Conservation (phyloP, 1,140 invertebrate genomes). For the Theocolax elegans region DNA sequence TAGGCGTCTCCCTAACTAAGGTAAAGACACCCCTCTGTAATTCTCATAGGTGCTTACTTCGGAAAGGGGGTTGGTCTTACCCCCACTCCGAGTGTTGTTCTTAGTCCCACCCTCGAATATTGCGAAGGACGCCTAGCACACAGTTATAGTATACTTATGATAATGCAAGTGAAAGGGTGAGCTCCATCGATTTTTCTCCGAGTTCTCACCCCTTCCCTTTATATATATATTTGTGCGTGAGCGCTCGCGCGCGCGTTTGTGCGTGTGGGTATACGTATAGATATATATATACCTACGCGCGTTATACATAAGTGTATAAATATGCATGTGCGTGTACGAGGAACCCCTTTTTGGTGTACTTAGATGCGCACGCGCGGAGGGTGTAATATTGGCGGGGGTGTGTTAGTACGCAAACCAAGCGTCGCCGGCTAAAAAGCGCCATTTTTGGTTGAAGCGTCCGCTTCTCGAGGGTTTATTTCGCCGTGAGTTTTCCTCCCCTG, state of each 20-base stretch:
- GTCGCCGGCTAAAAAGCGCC: too few relatives aligned
- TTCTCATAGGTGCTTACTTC: slow-evolving; percentile 27
- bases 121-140: slow-evolving; percentile 22
- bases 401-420: too few relatives aligned
- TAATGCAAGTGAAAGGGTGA: slow-evolving; percentile 11
- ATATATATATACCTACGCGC: not conserved
- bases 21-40: too few relatives aligned
- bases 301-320: not conserved
- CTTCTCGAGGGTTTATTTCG: too few relatives aligned
- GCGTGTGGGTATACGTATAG: not conserved
- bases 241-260: not conserved
- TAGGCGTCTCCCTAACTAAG: too few relatives aligned
- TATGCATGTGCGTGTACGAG: too few relatives aligned
- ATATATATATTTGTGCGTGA: not conserved
- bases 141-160: slow-evolving; percentile 36
- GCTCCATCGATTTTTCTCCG: slow-evolving; percentile 37
- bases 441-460: too few relatives aligned
- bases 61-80: not conserved
- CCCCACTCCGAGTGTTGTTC: not conserved
- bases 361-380: not conserved
- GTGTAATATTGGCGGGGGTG: too few relatives aligned
- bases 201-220: slow-evolving; percentile 23
- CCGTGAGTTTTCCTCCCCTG: too few relatives aligned
- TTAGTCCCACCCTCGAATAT: not conserved
- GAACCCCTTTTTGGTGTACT: too few relatives aligned